These are phyloP conservation scores for Aythya baeri DNA, from an alignment of 2,113 vertebrate species.

Conservation along the genomic window DNA sequence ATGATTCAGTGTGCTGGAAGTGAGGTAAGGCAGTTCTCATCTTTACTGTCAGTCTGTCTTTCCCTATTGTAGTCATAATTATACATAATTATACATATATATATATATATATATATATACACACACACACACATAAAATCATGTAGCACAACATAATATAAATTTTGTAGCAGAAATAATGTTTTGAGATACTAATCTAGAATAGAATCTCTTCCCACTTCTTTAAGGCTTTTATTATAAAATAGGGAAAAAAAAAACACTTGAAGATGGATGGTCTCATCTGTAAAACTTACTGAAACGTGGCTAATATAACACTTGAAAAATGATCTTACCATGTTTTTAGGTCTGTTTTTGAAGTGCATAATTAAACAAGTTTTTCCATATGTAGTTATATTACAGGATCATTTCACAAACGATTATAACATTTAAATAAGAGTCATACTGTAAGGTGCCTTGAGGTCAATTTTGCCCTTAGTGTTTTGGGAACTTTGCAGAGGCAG, in stretches of 20 bases:
- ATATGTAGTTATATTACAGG: neutral
- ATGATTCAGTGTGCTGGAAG: conserved; percentile 90
- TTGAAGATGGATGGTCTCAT: neutral
- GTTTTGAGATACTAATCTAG: neutral
- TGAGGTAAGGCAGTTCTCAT: conserved; percentile 79
- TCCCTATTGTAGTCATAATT: neutral
- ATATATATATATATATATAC: too few species aligned
- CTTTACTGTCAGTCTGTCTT: neutral
- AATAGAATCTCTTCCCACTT: neutral
- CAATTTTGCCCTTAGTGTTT: neutral
- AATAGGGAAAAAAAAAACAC: neutral
- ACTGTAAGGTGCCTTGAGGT: neutral
- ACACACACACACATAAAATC: too few species aligned
- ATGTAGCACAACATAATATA: too few species aligned
- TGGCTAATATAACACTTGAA: neutral
- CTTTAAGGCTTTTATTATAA: neutral
- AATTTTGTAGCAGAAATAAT: neutral
- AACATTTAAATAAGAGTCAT: neutral
- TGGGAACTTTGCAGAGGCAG: neutral
- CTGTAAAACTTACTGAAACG: neutral
- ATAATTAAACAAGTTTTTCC: neutral
- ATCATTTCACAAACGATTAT: neutral
- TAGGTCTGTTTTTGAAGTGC: neutral
- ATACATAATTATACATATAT: too few species aligned
- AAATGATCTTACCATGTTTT: neutral